Evolutionary conservation across 30 jellyfish, hydroid and myxozoan genomes (phyloP), one percentile per base, ranked within the genome.

Genomic region (Pseudorhiza aurosa): DNA sequence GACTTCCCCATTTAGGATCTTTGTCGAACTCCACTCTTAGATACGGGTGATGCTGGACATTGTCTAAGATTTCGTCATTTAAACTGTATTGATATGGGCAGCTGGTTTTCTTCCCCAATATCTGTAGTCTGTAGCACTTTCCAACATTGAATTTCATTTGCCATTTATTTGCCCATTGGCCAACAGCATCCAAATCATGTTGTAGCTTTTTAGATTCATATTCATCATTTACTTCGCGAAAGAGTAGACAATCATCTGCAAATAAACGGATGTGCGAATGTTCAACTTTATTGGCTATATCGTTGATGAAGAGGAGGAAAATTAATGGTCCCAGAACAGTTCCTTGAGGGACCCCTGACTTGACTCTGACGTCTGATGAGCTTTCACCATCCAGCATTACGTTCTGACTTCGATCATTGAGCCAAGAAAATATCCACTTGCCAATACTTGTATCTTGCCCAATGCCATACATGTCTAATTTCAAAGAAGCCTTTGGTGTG

Each of bases 281-380:
- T 37, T 75, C 77, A 42, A 75, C 88, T 0, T 56, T 32, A 18
- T 22, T 55, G 77, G 44, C 36, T 30, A 53, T 55, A 58, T 75
- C 88, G 49, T 75, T 75, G 65, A 75, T 57, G 78, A 55, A 58
- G 26, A 56, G 67, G 50, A 75, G 77, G 37, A 75, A 75, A 67
- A 75, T 33, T 75, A 75, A 36, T 53, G 88, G 86, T 32, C 58
- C 75, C n/a, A 32, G 72, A 26, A 74, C 87, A n/a, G 87, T 74
- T 33, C 87, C 87, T 74, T 74, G 79, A 51, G 87, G 87, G 33
- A 74, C 77, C 12, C 77, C 87, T 36, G 87, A 74, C 57, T 50
- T 6, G 22, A 58, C 85, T 29, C 77, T 58, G 4, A 56, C 67
- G 45, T 67, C 78, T 75, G 65, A 55, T 55, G 88, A 37, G 77